Conservation (phyloP, 2,888 invertebrate genomes). For the Eristalis arbustorum region DNA sequence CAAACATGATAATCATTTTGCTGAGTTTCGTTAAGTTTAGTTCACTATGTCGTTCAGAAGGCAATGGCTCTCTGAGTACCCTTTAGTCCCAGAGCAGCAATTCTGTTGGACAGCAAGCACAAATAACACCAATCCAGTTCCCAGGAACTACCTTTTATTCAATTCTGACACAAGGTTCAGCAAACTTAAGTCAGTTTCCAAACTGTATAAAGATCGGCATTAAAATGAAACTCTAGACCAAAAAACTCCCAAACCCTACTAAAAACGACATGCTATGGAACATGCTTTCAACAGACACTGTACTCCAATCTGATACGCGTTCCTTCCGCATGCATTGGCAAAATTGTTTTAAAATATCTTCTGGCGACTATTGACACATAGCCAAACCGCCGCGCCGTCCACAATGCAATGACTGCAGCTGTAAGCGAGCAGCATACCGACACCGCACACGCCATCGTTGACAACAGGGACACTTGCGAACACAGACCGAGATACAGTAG, state of each 20-base stretch:
- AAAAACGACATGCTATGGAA: too few species aligned
- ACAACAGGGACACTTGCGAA: not conserved
- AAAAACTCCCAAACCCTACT: too few species aligned
- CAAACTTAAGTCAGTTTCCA: too few species aligned
- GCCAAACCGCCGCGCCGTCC: not conserved
- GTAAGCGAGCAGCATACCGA: not conserved
- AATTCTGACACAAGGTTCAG: too few species aligned
- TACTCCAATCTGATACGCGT: not conserved
- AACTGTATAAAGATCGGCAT: too few species aligned
- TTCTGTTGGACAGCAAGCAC: too few species aligned
- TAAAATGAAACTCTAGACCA: too few species aligned
- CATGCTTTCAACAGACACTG: not conserved
- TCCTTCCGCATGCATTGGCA: not conserved
- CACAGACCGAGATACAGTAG: not conserved
- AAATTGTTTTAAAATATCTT: constrained; percentile 16
- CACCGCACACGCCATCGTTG: not conserved
- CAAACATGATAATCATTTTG: not conserved
- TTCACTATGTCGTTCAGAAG: not conserved
- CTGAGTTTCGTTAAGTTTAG: not conserved
- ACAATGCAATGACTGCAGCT: not conserved
- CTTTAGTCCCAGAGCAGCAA: too few species aligned
- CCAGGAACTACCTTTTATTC: too few species aligned
- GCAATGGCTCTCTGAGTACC: too few species aligned
- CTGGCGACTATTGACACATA: constrained; percentile 7
- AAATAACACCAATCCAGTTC: too few species aligned